These are phyloP conservation scores for Cyclargus thomasi DNA, from an alignment of 1,140 invertebrate species.

Conservation along the genomic window DNA sequence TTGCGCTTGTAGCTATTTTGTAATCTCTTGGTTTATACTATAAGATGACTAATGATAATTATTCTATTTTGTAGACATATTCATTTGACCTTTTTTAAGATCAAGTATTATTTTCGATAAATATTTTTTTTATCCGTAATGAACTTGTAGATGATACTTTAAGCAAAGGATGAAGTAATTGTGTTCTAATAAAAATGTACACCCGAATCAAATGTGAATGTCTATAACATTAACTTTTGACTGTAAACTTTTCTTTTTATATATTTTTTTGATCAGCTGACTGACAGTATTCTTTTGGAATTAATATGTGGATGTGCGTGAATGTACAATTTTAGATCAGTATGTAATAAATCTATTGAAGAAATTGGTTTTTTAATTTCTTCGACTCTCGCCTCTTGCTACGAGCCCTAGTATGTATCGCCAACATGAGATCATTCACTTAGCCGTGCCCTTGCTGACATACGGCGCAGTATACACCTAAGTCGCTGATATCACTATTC, in stretches of 20 bases:
- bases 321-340: conserved; percentile 68
- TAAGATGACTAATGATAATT: conserved; percentile 54
- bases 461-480: too few species aligned
- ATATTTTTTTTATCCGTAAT: conserved; percentile 51
- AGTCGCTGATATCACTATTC: too few species aligned
- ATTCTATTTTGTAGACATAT: conserved; percentile 56
- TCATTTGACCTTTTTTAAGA: conserved; percentile 46
- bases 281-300: conserved; percentile 43
- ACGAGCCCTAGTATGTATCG: conserved; percentile 27
- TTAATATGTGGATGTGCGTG: conserved; percentile 64
- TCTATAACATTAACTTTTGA: conserved; percentile 15
- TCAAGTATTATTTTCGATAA: conserved; percentile 73
- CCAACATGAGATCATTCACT: too few species aligned
- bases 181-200: conserved; percentile 9
- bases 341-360: conserved; percentile 55
- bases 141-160: conserved; percentile 22
- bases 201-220: conserved; percentile 19
- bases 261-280: conserved; percentile 37
- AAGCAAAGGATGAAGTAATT: conserved; percentile 8
- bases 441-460: too few species aligned
- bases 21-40: conserved; percentile 69
- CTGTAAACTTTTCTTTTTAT: conserved; percentile 22
- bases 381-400: too few species aligned
- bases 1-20: conserved; percentile 61
- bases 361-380: not conserved